Evolutionary conservation across 1,140 invertebrate genomes (phyloP).

Genomic region (Zeugodacus cucurbitae): DNA sequence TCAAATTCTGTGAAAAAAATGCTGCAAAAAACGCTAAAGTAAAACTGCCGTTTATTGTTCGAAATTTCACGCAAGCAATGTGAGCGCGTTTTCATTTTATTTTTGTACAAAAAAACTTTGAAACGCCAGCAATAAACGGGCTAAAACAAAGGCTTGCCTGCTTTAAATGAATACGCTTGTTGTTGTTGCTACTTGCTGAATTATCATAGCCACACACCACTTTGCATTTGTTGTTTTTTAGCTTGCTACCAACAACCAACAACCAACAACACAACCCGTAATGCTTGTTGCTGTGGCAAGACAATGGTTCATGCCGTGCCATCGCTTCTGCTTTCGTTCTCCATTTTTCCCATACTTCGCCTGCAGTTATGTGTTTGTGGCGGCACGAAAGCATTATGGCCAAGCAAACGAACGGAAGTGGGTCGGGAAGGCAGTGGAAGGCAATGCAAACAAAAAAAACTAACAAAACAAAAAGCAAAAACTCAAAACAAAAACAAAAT

Average conservation of each 20-base stretch:
- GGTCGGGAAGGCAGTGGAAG: not conserved
- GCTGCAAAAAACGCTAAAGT: not conserved
- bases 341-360: not conserved
- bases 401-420: not conserved
- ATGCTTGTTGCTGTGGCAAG: constrained; percentile 8
- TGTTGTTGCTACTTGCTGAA: not conserved
- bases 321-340: not conserved
- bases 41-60: not conserved
- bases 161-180: not conserved
- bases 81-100: not conserved
- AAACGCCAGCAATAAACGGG: not conserved
- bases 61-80: not conserved
- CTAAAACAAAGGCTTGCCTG: not conserved
- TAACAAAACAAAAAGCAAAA: not conserved
- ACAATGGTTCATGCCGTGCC: not conserved
- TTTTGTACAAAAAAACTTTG: not conserved
- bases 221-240: too few relatives aligned
- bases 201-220: not conserved
- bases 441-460: not conserved
- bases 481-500: not conserved
- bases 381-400: not conserved
- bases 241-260: not conserved
- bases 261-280: not conserved
- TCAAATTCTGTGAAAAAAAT: not conserved
- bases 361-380: constrained; percentile 19